phyloP scores from a whole-genome alignment of 1,140 invertebrate species.

The Drosophila grimshawi region DNA sequence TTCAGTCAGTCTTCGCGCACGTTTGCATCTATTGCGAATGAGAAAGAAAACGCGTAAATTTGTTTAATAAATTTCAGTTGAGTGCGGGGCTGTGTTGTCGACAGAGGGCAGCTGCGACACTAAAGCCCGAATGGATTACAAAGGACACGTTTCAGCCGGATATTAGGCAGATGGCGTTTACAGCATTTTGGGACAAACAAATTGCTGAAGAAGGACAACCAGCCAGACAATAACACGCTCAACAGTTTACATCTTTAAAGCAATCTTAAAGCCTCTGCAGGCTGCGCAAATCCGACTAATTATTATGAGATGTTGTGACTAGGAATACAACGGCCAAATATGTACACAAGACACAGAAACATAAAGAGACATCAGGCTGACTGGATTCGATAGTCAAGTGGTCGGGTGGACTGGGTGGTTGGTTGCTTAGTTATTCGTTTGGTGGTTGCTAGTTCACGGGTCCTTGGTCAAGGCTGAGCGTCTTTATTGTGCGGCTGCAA shows the following conservation, averaged over 20 bases:
- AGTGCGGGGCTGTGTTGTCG: neutral
- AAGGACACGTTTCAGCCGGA: slow-evolving; percentile 55
- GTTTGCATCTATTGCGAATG: slow-evolving; percentile 65
- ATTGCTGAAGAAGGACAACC: neutral
- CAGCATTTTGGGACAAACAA: slow-evolving; percentile 4
- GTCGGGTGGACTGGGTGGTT: neutral
- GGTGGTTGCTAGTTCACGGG: slow-evolving; percentile 33
- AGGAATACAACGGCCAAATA: slow-evolving; percentile 12
- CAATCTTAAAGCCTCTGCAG: slow-evolving; percentile 16
- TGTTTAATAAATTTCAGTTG: slow-evolving; percentile 66
- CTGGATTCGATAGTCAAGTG: neutral
- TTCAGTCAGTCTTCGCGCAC: slow-evolving; percentile 34
- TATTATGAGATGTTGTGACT: slow-evolving; percentile 8
- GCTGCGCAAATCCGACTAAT: slow-evolving; percentile 10
- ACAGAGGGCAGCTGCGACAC: slow-evolving; percentile 5
- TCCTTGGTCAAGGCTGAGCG: slow-evolving; percentile 73
- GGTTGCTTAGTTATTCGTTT: neutral
- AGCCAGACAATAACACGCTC: neutral
- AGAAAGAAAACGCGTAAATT: slow-evolving; percentile 59
- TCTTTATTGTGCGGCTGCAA: slow-evolving; percentile 73
- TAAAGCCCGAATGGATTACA: slow-evolving; percentile 72
- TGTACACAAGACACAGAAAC: slow-evolving; percentile 18
- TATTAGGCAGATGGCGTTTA: slow-evolving; percentile 6
- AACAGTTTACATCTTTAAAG: slow-evolving; percentile 30
- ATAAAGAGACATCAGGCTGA: slow-evolving; percentile 22